These are phyloP conservation scores for Zingel zingel DNA, from an alignment of 2,113 vertebrate species.

Conservation along the genomic window DNA sequence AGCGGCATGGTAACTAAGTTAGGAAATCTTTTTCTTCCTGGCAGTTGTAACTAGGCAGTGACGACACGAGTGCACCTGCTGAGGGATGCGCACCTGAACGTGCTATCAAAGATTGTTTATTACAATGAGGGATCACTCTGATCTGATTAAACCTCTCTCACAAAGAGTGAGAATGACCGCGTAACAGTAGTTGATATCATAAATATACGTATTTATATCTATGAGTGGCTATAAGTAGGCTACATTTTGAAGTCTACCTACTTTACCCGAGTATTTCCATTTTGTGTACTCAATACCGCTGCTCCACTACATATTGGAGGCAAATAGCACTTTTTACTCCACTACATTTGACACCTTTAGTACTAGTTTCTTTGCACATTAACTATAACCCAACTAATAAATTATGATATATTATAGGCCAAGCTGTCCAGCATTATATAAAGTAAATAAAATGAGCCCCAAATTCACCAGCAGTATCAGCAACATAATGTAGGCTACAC, in stretches of 20 bases:
- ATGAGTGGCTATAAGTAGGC: neutral
- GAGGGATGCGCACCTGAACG: constrained; percentile 57
- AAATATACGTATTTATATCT: too few relatives aligned
- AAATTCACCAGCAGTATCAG: neutral
- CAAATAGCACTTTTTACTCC: neutral
- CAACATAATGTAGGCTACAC: neutral
- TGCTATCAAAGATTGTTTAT: constrained; percentile 34
- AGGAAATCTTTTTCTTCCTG: constrained; percentile 71
- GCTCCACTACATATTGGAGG: neutral
- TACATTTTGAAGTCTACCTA: neutral
- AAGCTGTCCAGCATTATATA: neutral
- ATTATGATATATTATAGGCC: neutral
- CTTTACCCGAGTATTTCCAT: neutral
- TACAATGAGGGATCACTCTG: constrained; percentile 1
- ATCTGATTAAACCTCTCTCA: neutral
- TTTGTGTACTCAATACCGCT: neutral
- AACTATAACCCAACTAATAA: neutral
- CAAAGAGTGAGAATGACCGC: neutral
- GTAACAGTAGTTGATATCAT: too few relatives aligned
- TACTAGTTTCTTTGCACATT: neutral
- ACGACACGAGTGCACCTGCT: constrained; percentile 71
- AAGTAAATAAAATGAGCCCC: neutral
- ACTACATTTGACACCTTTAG: neutral
- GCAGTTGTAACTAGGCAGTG: constrained; percentile 58
- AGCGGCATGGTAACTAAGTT: constrained; percentile 1